These are phyloP conservation scores for Bombyx mandarina DNA, from an alignment of 1,140 invertebrate species.

Conservation along the genomic window DNA sequence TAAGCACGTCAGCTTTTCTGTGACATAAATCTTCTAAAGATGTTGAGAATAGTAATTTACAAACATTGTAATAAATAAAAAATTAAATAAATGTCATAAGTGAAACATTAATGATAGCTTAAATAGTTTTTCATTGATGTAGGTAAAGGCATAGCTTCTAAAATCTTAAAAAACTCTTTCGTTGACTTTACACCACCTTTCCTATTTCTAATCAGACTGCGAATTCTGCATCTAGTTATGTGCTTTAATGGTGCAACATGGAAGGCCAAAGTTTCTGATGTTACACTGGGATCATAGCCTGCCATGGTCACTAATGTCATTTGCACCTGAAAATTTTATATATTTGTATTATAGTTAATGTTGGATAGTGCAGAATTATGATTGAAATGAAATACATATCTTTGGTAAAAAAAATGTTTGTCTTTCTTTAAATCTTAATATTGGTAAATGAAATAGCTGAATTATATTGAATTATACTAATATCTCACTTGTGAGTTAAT, in stretches of 20 bases:
- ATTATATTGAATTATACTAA: not conserved
- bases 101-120: slow-evolving; percentile 17
- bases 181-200: slow-evolving; percentile 22
- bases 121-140: slow-evolving; percentile 38
- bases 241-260: slow-evolving; percentile 41
- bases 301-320: slow-evolving; percentile 32
- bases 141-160: slow-evolving; percentile 39
- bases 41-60: too few relatives aligned
- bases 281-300: slow-evolving; percentile 17
- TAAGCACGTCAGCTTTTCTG: too few relatives aligned
- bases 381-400: too few relatives aligned
- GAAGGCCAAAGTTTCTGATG: slow-evolving; percentile 23
- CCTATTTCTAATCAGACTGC: slow-evolving; percentile 22
- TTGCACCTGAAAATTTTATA: slow-evolving; percentile 33
- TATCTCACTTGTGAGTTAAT: slow-evolving; percentile 39
- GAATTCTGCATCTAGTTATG: slow-evolving; percentile 40
- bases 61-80: too few relatives aligned
- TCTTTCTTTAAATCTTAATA: too few relatives aligned
- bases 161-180: slow-evolving; percentile 25
- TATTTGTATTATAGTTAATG: too few relatives aligned
- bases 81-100: too few relatives aligned
- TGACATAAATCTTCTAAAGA: too few relatives aligned
- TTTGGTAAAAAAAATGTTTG: too few relatives aligned
- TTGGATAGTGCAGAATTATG: too few relatives aligned
- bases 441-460: too few relatives aligned